Base-by-base conservation (phyloP, 2,888 invertebrate species). In the Dromius quadrimaculatus region DNA sequence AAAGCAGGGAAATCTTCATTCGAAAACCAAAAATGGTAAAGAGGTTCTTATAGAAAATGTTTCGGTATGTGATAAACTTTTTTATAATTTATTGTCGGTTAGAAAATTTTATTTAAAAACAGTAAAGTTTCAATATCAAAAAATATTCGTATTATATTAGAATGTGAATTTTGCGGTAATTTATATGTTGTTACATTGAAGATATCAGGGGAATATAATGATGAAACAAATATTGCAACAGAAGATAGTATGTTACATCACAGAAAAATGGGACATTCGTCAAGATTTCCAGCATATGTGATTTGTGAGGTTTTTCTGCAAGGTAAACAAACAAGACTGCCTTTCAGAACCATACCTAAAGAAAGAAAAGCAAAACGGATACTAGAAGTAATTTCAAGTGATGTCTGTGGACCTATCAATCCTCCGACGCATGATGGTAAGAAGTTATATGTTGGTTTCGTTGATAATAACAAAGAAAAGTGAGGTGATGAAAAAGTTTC, bases 231-330 rank as follows among this genome's bases (percentile, higher is more conserved):
- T 19, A 6, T 13, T 5, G 17, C 64, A 19, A 59, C 34, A 17
- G 64, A 73, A 17, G 62, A 62, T 50, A 72, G 23, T 5, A 17
- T 69, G 23, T 15, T 63, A 36, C 75, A 77, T n/a, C n/a, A n/a
- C 63, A 73, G 74, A 71, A 71, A 69, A 74, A 75, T 76, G 74
- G 75, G 75, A 1, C 76, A 76, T 71, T 76, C 75, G 5, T 72
- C 69, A 11, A 57, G 43, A 23, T 76, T 69, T 72, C 71, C 71
- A 43, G 22, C 71, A 28, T 36, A 36, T 34, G 32, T 22, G 19
- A 13, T 73, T 13, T 76, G 75, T 73, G 74, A 76, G 63, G 47
- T 74, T 5, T 76, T 74, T 72, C 22, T 74, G 13, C 63, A 72
- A 63, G 71, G 62, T 8, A 74, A 73, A 71, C 72, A 72, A 38